These are phyloP conservation scores for Protula sp. DNA, from an alignment of 2,888 invertebrate species.

Conservation along the genomic window DNA sequence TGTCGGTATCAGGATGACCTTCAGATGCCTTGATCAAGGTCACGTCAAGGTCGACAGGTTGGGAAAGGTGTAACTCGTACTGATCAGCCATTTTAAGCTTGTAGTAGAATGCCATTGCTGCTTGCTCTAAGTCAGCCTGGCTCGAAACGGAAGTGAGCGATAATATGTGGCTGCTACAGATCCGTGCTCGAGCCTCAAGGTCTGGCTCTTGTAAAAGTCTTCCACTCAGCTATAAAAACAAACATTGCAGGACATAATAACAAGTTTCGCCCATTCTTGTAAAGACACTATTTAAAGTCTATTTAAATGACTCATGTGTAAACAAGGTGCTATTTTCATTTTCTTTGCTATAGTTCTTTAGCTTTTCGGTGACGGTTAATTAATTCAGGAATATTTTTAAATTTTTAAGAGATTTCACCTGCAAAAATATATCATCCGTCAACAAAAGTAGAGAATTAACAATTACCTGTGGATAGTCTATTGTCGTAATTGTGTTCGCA, in stretches of 20 bases:
- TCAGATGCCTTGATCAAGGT: not conserved
- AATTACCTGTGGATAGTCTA: not conserved
- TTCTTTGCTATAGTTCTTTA: too few species aligned
- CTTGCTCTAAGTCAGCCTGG: too few species aligned
- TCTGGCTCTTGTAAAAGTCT: not conserved
- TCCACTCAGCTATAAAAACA: not conserved
- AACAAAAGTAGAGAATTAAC: not conserved
- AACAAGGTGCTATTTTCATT: not conserved
- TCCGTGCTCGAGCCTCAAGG: not conserved
- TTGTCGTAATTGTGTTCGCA: constrained; percentile 13
- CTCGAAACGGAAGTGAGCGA: too few species aligned
- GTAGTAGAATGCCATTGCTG: too few species aligned
- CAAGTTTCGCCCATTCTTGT: not conserved
- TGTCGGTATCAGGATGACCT: not conserved
- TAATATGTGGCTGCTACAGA: not conserved
- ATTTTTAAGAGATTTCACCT: not conserved
- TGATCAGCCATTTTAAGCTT: too few species aligned
- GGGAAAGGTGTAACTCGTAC: too few species aligned
- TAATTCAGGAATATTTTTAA: too few species aligned
- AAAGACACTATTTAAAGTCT: not conserved
- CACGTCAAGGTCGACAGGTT: too few species aligned
- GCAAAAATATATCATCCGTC: not conserved
- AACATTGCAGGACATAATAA: not conserved
- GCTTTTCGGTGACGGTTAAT: too few species aligned
- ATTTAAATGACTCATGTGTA: not conserved